Evolutionary conservation across 2,888 invertebrate species (phyloP).

Genomic region (Clanis bilineata): DNA sequence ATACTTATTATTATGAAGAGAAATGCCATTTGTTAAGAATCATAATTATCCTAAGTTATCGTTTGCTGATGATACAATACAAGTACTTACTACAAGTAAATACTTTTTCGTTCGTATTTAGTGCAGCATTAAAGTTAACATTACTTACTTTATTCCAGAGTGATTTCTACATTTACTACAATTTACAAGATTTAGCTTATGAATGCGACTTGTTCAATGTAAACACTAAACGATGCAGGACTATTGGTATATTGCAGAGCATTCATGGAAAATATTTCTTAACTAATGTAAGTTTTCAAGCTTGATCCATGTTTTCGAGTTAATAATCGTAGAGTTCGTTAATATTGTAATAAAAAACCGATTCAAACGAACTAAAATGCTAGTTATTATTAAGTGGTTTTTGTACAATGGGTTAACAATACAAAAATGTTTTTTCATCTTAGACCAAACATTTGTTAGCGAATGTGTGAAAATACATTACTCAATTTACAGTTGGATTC

Average conservation of each 20-base stretch:
- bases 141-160: constrained; percentile 40
- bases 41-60: constrained; percentile 43
- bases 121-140: background rate
- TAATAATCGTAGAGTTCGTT: background rate
- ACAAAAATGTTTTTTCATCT: no score
- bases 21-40: constrained; percentile 40
- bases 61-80: constrained; percentile 45
- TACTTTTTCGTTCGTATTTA: no score
- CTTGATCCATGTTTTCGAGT: no score
- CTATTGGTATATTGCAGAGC: constrained; percentile 61
- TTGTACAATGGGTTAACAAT: no score
- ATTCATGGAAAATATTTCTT: constrained; percentile 53
- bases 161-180: constrained; percentile 53
- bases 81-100: constrained; percentile 45
- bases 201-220: constrained; percentile 38
- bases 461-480: constrained; percentile 46
- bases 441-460: constrained; percentile 49
- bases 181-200: constrained; percentile 39
- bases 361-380: no score
- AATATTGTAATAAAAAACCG: no score
- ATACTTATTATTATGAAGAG: background rate
- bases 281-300: constrained; percentile 57
- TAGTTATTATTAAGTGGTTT: no score
- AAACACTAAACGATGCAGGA: constrained; percentile 49
- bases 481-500: constrained; percentile 43